Base-by-base conservation (phyloP, 2,797 vertebrate genomes). In the Poeciliopsis gracilis region DNA sequence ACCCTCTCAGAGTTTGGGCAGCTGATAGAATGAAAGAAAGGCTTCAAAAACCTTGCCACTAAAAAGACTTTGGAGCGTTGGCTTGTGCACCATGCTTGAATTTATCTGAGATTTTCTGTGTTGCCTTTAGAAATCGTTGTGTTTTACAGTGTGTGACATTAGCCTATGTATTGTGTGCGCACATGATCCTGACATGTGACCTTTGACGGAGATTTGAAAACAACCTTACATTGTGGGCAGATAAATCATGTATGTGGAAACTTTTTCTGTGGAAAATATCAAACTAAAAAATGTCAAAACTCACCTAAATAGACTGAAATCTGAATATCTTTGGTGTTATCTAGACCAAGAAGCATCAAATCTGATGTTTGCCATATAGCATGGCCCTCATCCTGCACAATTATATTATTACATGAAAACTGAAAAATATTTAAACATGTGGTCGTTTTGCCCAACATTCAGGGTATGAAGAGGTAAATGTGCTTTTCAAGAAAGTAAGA, bases 21-120 rank as follows among this genome's bases (percentile, higher is more conserved):
- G 12, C 77, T 30, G 30, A 78, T 69, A 72, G 41, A 75, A 75
- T 76, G 66, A 18, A 41, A 73, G 66, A 84, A 46, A 78, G n/a
- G 46, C 51, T 53, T 9, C 25, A 28, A 79, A 70, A 69, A 61
- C 46, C 1, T 36, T 73, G 2, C 30, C 8, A 63, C 1, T 5
- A 28, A 36, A 49, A 28, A 18, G 33, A 9, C 3, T 59, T 76
- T 33, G 46, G 7, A 73, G 55, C 28, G 38, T 13, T 43, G 23
- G n/a, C 36, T 3, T 5, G 46, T 73, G 15, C 36, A 57, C 75
- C n/a, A 25, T 53, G n/a, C 43, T 5, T 71, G 12, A 67, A 61
- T 79, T 71, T 43, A 46, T 55, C 49, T 70, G 13, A 67, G 23
- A 81, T 79, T 47, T 66, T 9, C 15, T 41, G 13, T 74, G 5